Evolutionary conservation across 2,797 vertebrate species (phyloP).

Genomic region (Podarcis siculus): DNA sequence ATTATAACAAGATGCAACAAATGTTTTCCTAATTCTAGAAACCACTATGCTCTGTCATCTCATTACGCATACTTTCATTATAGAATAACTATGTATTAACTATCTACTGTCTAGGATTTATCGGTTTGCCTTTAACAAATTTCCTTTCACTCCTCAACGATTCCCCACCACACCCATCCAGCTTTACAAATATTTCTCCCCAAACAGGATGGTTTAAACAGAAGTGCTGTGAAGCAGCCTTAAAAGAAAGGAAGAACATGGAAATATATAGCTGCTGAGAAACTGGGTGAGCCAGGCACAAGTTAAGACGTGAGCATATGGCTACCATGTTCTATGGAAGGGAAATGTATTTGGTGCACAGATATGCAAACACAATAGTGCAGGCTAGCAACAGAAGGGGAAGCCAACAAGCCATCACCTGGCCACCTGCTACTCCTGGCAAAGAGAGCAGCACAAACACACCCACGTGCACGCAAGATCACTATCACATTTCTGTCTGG

Average conservation of each 20-base stretch:
- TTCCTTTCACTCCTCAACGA: background rate
- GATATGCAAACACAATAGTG: conserved; percentile 14
- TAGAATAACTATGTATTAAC: background rate
- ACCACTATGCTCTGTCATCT: background rate
- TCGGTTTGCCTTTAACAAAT: background rate
- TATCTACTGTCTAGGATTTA: background rate
- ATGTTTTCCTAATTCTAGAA: background rate
- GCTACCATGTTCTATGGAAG: background rate
- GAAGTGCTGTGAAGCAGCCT: background rate
- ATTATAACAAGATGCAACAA: background rate
- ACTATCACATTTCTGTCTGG: background rate
- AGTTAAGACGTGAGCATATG: background rate
- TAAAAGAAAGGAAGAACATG: too few relatives aligned
- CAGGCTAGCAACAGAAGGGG: conserved; percentile 3
- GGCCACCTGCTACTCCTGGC: background rate
- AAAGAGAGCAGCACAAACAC: background rate
- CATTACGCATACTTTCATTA: background rate
- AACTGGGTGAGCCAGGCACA: background rate
- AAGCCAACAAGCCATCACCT: background rate
- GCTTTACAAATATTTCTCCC: background rate
- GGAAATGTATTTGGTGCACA: conserved; percentile 1
- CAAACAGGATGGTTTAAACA: background rate
- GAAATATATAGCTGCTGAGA: background rate
- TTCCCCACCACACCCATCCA: background rate
- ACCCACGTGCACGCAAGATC: background rate